These are phyloP conservation scores for Rhinolophus ferrumequinum DNA, from an alignment of 2,113 vertebrate genomes.

Conservation along the genomic window DNA sequence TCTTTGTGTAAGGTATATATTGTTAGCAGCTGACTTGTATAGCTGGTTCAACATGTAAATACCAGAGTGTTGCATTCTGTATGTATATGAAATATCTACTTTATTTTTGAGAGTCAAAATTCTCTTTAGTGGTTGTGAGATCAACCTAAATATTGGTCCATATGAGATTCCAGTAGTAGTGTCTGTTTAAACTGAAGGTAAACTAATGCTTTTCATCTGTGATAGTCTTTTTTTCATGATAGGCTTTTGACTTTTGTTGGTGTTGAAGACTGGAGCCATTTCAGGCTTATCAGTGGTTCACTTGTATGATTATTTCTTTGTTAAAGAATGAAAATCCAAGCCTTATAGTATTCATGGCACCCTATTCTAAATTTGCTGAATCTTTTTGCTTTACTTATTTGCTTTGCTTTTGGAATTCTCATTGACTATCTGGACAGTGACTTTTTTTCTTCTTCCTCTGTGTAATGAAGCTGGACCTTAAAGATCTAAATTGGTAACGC, in stretches of 20 bases:
- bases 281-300: not conserved
- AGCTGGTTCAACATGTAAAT: not conserved
- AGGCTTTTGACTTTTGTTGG: not conserved
- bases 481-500: not conserved
- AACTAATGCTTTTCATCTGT: not conserved
- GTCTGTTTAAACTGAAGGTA: not conserved
- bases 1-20: not conserved
- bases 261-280: not conserved
- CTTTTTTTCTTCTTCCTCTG: not conserved
- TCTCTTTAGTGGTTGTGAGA: not conserved
- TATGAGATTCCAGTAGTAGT: not conserved
- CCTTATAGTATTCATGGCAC: not conserved
- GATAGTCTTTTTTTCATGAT: not conserved
- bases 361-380: not conserved
- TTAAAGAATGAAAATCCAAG: constrained; percentile 3
- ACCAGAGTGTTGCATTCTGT: not conserved
- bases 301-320: not conserved
- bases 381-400: not conserved
- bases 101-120: not conserved
- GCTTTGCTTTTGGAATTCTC: not conserved
- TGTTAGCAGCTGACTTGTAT: not conserved
- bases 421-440: not conserved
- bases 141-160: not conserved
- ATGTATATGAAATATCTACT: not conserved
- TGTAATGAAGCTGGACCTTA: not conserved